phyloP scores from a whole-genome alignment of 2,113 vertebrate species.

The Phaethon lepturus region DNA sequence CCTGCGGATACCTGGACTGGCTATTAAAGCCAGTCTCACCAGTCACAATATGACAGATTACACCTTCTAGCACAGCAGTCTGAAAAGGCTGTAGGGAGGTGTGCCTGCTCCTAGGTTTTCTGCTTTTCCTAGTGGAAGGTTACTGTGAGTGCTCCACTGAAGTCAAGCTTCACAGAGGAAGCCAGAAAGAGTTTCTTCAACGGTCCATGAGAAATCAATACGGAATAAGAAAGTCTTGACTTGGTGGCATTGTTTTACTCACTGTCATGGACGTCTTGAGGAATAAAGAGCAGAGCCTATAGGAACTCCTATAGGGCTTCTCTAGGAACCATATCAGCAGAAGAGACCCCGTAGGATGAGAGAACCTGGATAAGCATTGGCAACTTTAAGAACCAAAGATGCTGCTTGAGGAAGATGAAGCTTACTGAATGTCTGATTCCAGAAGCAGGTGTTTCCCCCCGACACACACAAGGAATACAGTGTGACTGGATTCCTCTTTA shows the following conservation, averaged over 20 bases:
- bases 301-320: not conserved
- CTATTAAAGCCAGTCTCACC: too few species aligned
- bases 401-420: not conserved
- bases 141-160: not conserved
- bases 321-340: not conserved
- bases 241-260: not conserved
- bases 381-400: not conserved
- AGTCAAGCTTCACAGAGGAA: not conserved
- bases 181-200: not conserved
- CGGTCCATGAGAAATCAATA: not conserved
- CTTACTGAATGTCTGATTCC: not conserved
- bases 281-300: not conserved
- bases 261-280: not conserved
- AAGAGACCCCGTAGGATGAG: not conserved
- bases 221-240: not conserved
- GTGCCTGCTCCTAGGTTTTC: not conserved
- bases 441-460: not conserved
- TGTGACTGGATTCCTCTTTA: not conserved
- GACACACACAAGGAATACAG: rapidly evolving
- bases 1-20: too few species aligned
- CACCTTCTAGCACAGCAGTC: not conserved
- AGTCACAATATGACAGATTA: not conserved
- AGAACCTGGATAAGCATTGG: not conserved
- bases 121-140: not conserved
- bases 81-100: not conserved